Conservation (phyloP, 2,797 vertebrate genomes). For the Nyctalus aviator region DNA sequence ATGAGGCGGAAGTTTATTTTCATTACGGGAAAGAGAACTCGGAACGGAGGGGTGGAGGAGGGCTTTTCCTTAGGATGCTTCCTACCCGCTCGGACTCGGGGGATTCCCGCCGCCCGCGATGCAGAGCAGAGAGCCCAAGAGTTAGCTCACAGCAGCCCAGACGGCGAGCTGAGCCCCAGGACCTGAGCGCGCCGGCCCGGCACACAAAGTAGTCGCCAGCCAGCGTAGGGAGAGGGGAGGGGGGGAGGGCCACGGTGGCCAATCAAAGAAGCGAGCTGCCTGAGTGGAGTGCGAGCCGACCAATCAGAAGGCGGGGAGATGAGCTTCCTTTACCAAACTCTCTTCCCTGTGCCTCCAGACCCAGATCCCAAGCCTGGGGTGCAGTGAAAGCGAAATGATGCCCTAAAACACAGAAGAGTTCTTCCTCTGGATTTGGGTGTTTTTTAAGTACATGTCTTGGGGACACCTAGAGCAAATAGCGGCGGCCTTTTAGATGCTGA, state of each 20-base stretch:
- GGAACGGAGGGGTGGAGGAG: background rate
- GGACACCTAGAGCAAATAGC: background rate
- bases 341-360: conserved; percentile 74
- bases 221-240: conserved; percentile 8
- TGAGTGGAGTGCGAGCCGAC: conserved; percentile 78
- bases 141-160: conserved; percentile 3
- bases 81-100: conserved; percentile 76
- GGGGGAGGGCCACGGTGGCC: conserved; percentile 32
- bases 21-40: background rate
- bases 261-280: conserved; percentile 55
- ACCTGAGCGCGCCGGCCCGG: background rate
- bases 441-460: background rate
- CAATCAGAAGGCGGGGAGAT: conserved; percentile 67
- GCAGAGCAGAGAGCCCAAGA: conserved; percentile 59
- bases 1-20: conserved; percentile 81
- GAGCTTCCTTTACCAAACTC: conserved; percentile 77
- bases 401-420: background rate
- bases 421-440: background rate
- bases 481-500: background rate
- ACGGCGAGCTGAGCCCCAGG: background rate
- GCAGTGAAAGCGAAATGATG: background rate
- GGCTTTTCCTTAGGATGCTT: conserved; percentile 64
- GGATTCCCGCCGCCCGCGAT: conserved; percentile 59
- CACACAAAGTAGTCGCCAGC: conserved; percentile 68
- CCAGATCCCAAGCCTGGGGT: conserved; percentile 54